Base-by-base conservation (phyloP, 2,888 invertebrate genomes). In the Fragum fragum region DNA sequence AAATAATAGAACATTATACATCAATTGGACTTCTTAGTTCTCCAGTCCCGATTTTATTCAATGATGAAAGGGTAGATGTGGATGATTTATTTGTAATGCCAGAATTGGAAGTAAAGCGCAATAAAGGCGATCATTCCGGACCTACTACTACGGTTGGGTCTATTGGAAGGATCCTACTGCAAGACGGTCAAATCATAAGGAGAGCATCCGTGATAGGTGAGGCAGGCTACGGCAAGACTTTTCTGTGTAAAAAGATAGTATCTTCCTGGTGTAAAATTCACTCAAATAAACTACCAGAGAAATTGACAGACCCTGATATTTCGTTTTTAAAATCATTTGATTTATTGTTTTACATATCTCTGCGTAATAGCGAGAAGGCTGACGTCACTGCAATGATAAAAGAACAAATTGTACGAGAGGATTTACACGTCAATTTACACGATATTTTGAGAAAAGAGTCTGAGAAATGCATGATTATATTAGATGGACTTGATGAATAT, bases 401-500 rank as follows among this genome's bases (percentile, higher is more conserved):
- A 52, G 16, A 36, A 14, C 18, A 28, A 9, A 23, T 70, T 14
- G 52, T 70, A 14, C 36, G 29, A 3, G 18, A 7, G 14, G 52
- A 11, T 28, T 28, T 29, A 18, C 47, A 70, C 21, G n/a, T 14
- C 28, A 5, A 11, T 21, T 9, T 70, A 18, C n/a, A 29, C 16
- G 29, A 52, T 16, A 26, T 70, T 16, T 21, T 70, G 18, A 18
- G 28, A 52, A 28, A 28, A 1, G 70, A 52, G 16, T 52, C 70
- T 23, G 23, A 52, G 28, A 23, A 52, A 26, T 52, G 52, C 52
- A 18, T 70, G 6, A 70, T 70, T 9, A 52, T 70, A 2, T 29
- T 70, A 18, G 70, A 70, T 28, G 70, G 70, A 0, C 52, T 70
- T 6, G 70, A 70, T 53, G 70, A 70, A 52, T 70, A 47, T 42